Percentiles rank a stretch among this genome's conserved stretches.
phyloP scores from a whole-genome alignment of 2,113 vertebrate species.

The Triplophysa rosa region DNA sequence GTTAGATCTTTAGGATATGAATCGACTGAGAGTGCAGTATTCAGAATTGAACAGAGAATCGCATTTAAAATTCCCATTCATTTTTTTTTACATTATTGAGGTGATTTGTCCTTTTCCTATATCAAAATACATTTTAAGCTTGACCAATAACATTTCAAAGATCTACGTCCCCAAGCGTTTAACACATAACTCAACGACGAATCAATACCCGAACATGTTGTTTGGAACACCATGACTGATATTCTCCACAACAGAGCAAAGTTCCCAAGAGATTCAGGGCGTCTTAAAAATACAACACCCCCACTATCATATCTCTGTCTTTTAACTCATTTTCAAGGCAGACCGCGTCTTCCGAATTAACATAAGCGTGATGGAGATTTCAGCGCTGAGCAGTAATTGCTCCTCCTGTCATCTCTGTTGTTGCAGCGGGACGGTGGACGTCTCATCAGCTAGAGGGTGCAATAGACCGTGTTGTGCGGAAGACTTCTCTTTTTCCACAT shows the following conservation, averaged over 20 bases:
- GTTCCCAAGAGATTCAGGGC: conserved; percentile 17
- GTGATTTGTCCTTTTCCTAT: neutral
- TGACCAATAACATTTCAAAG: neutral
- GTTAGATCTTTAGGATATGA: neutral
- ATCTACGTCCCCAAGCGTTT: conserved; percentile 36
- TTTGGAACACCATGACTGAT: conserved; percentile 15
- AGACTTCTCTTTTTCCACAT: conserved; percentile 43
- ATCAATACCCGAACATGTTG: conserved; percentile 47
- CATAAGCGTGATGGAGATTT: conserved; percentile 52
- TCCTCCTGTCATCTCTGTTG: conserved; percentile 47
- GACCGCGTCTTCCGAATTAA: conserved; percentile 25
- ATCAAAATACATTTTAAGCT: conserved; percentile 29
- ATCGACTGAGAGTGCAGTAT: neutral
- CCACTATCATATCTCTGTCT: conserved; percentile 4
- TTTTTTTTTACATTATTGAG: neutral
- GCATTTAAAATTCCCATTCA: too few species aligned
- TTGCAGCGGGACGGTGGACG: conserved; percentile 48
- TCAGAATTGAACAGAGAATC: too few species aligned
- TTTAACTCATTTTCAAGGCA: conserved; percentile 34
- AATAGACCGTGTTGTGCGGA: conserved; percentile 53
- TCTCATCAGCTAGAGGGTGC: conserved; percentile 60
- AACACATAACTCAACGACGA: conserved; percentile 47
- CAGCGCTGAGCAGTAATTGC: conserved; percentile 33
- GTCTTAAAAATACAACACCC: conserved; percentile 34
- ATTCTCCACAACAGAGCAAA: conserved; percentile 37